Evolutionary conservation across 2,113 vertebrate species (phyloP).

Genomic region (zebrafish (Danio rerio)): DNA sequence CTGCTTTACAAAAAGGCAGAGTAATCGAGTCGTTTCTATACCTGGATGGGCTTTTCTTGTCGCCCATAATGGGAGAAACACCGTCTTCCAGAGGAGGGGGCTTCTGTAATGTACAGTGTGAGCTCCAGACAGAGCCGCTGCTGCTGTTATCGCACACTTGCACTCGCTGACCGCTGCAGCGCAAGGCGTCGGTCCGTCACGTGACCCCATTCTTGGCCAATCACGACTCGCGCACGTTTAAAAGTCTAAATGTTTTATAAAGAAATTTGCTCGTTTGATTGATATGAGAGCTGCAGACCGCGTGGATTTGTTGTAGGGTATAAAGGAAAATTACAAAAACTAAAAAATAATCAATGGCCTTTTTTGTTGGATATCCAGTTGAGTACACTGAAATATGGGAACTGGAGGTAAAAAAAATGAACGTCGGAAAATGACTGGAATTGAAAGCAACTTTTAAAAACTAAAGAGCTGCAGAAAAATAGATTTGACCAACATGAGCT

Average conservation of each 20-base stretch:
- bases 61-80: constrained; percentile 64
- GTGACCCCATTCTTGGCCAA: constrained; percentile 44
- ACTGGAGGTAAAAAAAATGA: no score
- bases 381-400: no score
- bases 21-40: constrained; percentile 43
- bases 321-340: no score
- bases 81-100: constrained; percentile 58
- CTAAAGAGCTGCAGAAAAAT: no score
- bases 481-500: no score
- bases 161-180: constrained; percentile 51
- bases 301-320: no score
- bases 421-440: no score
- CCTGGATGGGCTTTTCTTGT: constrained; percentile 66
- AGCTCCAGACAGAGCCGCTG: constrained; percentile 55
- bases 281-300: no score
- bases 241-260: constrained; percentile 25
- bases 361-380: no score
- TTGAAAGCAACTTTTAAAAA: no score
- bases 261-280: not conserved
- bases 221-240: constrained; percentile 27
- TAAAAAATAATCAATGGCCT: no score
- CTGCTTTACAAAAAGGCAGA: constrained; percentile 10
- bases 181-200: constrained; percentile 51
- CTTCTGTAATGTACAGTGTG: constrained; percentile 58
- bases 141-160: constrained; percentile 52